Percentiles rank a stretch among this genome's conserved stretches.
These are phyloP conservation scores for Oithona nana DNA, from an alignment of 2,888 invertebrate species.

Conservation along the genomic window DNA sequence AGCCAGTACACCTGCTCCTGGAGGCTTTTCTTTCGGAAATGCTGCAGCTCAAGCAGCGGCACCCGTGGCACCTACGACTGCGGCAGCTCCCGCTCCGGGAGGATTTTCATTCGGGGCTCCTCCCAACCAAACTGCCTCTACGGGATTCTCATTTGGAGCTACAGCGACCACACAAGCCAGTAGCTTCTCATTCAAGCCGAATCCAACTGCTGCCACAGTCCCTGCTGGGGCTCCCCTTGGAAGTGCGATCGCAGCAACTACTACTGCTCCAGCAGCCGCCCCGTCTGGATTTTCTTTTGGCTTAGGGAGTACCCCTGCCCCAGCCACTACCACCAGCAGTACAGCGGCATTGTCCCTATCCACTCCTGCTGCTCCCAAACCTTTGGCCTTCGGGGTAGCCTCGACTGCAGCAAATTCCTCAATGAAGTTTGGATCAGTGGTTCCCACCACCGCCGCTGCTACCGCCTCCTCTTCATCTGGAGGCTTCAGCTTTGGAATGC, in stretches of 20 bases:
- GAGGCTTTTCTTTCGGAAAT: constrained; percentile 1
- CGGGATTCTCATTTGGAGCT: constrained; percentile 23
- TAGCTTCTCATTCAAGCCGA: constrained; percentile 22
- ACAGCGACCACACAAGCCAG: constrained; percentile 19
- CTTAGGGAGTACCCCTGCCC: constrained; percentile 15
- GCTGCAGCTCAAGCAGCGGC: too few relatives aligned
- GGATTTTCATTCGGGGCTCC: constrained; percentile 5
- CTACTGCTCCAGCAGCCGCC: constrained; percentile 20
- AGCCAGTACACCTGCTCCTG: not conserved
- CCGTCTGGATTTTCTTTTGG: constrained; percentile 19
- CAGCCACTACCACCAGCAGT: constrained; percentile 11
- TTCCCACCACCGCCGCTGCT: not conserved
- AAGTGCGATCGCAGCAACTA: constrained; percentile 18
- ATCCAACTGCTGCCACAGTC: constrained; percentile 20
- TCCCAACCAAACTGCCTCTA: not conserved
- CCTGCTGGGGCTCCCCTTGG: constrained; percentile 16
- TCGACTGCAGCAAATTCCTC: not conserved
- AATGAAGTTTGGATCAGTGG: too few relatives aligned
- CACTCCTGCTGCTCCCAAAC: constrained; percentile 4
- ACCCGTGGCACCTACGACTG: not conserved
- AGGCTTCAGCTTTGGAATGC: constrained; percentile 9
- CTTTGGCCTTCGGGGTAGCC: not conserved
- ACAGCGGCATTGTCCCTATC: constrained; percentile 6
- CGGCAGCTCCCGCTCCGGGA: not conserved
- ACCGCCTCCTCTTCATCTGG: constrained; percentile 10